phyloP scores from a whole-genome alignment of 2,888 invertebrate species.

The Geophilus truncorum region DNA sequence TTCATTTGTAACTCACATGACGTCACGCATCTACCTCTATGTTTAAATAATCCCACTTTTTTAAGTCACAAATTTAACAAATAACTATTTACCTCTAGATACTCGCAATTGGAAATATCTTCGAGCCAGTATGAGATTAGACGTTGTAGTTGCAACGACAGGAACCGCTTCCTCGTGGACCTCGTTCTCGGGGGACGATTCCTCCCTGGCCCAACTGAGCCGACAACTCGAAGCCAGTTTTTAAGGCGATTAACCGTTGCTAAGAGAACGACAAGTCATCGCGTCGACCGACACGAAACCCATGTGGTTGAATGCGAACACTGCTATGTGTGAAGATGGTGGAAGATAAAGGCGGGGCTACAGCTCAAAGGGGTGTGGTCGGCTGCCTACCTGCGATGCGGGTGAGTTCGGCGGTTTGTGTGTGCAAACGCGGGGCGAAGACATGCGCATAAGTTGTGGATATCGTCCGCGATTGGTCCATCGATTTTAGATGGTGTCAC shows the following conservation, averaged over 20 bases:
- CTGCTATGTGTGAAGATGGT: background rate
- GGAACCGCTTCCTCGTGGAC: background rate
- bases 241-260: background rate
- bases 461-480: background rate
- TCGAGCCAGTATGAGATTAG: slow-evolving; percentile 19
- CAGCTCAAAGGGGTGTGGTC: background rate
- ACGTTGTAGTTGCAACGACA: background rate
- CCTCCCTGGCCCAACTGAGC: background rate
- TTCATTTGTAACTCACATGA: background rate
- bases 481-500: background rate
- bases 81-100: background rate
- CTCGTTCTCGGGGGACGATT: background rate
- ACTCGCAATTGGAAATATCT: slow-evolving; percentile 25
- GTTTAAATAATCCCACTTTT: background rate
- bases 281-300: background rate
- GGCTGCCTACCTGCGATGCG: background rate
- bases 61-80: background rate
- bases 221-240: background rate
- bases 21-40: background rate
- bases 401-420: background rate
- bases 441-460: background rate
- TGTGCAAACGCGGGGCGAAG: background rate
- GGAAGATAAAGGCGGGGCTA: background rate
- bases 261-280: background rate
- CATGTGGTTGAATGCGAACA: background rate